Conservation (phyloP, 1,140 invertebrate species). For the Drosophila insularis region DNA sequence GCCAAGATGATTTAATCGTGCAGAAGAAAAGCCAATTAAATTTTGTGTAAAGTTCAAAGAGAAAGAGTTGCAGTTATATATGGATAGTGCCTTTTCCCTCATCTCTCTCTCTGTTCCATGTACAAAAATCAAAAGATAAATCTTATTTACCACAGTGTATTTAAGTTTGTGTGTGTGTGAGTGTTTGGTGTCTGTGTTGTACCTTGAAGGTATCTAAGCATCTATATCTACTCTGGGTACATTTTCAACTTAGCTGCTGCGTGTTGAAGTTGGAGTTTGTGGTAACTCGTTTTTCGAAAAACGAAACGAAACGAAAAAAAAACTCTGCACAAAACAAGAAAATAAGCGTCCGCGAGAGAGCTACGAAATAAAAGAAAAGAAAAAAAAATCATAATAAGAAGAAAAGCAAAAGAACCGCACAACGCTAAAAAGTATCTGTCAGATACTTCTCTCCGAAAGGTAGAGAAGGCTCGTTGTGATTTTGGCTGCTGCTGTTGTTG, state of each 20-base stretch:
- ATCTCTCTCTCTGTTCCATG: not conserved
- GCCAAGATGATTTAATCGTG: slow-evolving; percentile 15
- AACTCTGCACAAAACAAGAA: slow-evolving; percentile 70
- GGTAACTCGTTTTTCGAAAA: slow-evolving; percentile 75
- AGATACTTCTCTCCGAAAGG: slow-evolving; percentile 33
- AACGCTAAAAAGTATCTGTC: slow-evolving; percentile 53
- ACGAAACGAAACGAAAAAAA: slow-evolving; percentile 43
- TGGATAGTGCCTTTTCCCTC: slow-evolving; percentile 19
- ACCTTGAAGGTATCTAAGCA: slow-evolving; percentile 79
- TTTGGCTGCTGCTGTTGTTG: slow-evolving; percentile 44
- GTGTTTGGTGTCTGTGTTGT: slow-evolving; percentile 35
- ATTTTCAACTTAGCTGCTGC: slow-evolving; percentile 40
- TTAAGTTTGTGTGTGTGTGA: slow-evolving; percentile 2
- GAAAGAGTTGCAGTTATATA: slow-evolving; percentile 19
- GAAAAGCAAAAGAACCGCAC: slow-evolving; percentile 40
- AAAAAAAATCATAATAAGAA: slow-evolving; percentile 42
- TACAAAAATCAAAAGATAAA: slow-evolving; percentile 22
- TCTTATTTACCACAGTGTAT: slow-evolving; percentile 20
- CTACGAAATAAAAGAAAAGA: slow-evolving; percentile 23
- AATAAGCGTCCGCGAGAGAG: slow-evolving; percentile 55
- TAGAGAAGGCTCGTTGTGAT: slow-evolving; percentile 42
- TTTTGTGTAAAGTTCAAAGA: slow-evolving; percentile 40
- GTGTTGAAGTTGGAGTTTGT: slow-evolving; percentile 60
- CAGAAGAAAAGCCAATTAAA: slow-evolving; percentile 49
- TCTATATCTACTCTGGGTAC: slow-evolving; percentile 58